These are phyloP conservation scores for Alcedo quadribrachys DNA, from an alignment of 2,797 vertebrate genomes.

Conservation along the genomic window DNA sequence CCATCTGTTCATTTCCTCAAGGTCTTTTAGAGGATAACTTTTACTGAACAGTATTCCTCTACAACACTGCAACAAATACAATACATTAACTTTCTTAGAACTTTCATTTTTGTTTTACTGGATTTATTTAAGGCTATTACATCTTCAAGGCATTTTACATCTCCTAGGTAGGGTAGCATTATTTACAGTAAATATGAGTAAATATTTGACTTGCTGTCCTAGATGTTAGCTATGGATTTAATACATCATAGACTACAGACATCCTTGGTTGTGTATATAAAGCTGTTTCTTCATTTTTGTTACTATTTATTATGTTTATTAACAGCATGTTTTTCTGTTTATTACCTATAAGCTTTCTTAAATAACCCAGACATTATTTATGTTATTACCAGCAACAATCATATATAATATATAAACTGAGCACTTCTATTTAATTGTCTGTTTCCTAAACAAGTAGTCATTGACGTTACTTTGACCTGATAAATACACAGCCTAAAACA, in stretches of 20 bases:
- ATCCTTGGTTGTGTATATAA: background rate
- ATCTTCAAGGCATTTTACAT: background rate
- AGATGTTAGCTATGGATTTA: background rate
- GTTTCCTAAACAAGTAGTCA: background rate
- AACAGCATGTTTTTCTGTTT: background rate
- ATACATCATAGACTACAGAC: background rate
- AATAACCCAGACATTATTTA: background rate
- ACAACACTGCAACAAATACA: background rate
- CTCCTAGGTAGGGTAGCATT: background rate
- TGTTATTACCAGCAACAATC: background rate
- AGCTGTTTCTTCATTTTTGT: background rate
- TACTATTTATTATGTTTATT: background rate
- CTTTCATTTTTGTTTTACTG: background rate
- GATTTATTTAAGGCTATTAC: background rate
- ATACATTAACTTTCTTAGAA: background rate
- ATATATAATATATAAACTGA: background rate
- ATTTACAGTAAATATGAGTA: background rate
- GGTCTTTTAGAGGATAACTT: constrained; percentile 52
- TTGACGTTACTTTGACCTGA: background rate
- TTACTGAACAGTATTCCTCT: background rate
- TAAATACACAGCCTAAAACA: background rate
- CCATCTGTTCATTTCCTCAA: constrained; percentile 62
- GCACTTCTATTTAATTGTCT: background rate
- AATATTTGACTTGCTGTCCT: background rate
- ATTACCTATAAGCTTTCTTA: background rate